These are phyloP conservation scores for Bembecia ichneumoniformis DNA, from an alignment of 2,888 invertebrate genomes.

Conservation along the genomic window DNA sequence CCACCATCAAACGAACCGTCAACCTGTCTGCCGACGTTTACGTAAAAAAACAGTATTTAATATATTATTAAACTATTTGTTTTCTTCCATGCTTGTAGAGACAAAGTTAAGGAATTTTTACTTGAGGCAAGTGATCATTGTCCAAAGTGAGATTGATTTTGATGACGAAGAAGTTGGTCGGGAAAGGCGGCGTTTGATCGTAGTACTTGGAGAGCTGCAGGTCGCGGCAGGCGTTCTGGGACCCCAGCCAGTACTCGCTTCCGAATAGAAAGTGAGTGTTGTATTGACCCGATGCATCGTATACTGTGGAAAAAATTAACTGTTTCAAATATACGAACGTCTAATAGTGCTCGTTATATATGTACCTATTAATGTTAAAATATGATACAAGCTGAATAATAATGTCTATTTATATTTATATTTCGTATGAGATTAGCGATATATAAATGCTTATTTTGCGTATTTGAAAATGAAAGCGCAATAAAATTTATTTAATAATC, in stretches of 20 bases:
- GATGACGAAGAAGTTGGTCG: conserved; percentile 74
- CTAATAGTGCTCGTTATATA: background rate
- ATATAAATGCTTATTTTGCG: too few relatives aligned
- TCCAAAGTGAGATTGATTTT: conserved; percentile 71
- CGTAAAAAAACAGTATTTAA: too few relatives aligned
- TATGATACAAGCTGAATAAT: too few relatives aligned
- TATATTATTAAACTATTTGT: too few relatives aligned
- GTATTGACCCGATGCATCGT: conserved; percentile 86
- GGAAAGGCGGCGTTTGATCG: conserved; percentile 71
- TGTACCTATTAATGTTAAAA: too few relatives aligned
- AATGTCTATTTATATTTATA: too few relatives aligned
- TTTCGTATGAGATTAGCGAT: too few relatives aligned
- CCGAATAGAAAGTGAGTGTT: conserved; percentile 83
- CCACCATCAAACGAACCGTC: too few relatives aligned
- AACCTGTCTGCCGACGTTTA: too few relatives aligned
- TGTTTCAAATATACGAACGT: background rate
- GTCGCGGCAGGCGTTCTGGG: conserved; percentile 78
- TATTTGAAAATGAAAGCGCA: too few relatives aligned
- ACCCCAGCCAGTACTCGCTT: conserved; percentile 87
- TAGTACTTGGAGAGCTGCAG: conserved; percentile 69
- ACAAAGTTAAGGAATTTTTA: conserved; percentile 25
- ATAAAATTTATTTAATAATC: too few relatives aligned
- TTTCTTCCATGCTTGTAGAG: too few relatives aligned
- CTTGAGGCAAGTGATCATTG: conserved; percentile 64
- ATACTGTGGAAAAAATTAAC: conserved; percentile 69